These are phyloP conservation scores for Andrena haemorrhoa DNA, from an alignment of 2,888 invertebrate species.

Conservation along the genomic window DNA sequence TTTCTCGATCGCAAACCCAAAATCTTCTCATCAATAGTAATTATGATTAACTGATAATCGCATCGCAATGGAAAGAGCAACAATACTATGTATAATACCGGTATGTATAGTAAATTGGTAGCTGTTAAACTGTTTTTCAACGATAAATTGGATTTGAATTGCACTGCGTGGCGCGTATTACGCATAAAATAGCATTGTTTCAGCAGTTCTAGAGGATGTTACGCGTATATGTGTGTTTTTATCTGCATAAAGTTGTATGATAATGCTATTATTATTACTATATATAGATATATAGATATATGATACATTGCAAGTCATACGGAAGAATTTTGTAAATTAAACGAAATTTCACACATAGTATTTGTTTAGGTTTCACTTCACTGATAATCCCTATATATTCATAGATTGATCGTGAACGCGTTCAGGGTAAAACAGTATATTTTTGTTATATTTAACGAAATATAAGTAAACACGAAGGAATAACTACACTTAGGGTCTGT, in stretches of 20 bases:
- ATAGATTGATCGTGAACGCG: constrained; percentile 39
- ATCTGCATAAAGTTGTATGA: constrained; percentile 81
- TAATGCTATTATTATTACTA: constrained; percentile 78
- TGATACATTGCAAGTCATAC: constrained; percentile 72
- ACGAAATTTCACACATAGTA: constrained; percentile 69
- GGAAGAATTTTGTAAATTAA: constrained; percentile 79
- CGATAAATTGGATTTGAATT: constrained; percentile 26
- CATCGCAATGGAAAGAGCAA: background rate
- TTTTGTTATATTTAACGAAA: constrained; percentile 57
- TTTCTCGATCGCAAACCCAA: constrained; percentile 29
- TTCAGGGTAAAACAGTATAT: constrained; percentile 49
- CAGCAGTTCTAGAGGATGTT: constrained; percentile 78
- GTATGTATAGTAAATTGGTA: constrained; percentile 40
- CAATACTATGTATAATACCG: constrained; percentile 10
- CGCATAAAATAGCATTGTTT: constrained; percentile 81
- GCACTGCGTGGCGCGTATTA: constrained; percentile 39
- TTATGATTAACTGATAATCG: constrained; percentile 30
- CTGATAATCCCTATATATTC: constrained; percentile 55
- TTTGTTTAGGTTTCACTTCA: constrained; percentile 69
- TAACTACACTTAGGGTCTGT: constrained; percentile 8
- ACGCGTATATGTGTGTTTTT: constrained; percentile 83
- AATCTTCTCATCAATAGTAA: constrained; percentile 12
- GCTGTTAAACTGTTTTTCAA: constrained; percentile 35
- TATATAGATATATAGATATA: constrained; percentile 63
- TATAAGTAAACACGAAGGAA: constrained; percentile 34